Conservation (phyloP, 2,888 invertebrate species). For the Zootermopsis nevadensis region DNA sequence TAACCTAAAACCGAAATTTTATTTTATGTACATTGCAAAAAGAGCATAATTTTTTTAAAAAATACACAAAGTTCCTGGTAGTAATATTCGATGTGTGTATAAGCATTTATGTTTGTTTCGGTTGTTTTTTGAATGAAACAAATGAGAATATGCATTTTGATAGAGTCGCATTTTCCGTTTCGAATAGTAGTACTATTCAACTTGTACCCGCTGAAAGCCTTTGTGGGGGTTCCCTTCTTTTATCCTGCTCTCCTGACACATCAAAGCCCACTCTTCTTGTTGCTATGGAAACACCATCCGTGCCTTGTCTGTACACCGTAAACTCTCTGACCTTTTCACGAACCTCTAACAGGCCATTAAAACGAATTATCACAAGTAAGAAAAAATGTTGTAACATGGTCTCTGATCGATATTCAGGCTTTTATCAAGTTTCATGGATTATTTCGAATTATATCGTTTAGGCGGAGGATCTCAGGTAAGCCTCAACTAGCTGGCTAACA, state of each 20-base stretch:
- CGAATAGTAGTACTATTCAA: no score
- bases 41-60: no score
- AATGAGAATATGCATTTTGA: no score
- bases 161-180: no score
- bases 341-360: not conserved
- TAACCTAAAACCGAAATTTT: no score
- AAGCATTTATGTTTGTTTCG: no score
- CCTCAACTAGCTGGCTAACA: no score
- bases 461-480: no score
- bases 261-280: not conserved
- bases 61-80: no score
- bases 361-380: not conserved
- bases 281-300: not conserved
- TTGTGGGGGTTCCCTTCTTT: not conserved
- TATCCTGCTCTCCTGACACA: not conserved
- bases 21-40: no score
- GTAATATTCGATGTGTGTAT: no score
- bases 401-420: not conserved
- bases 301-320: not conserved
- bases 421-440: not conserved
- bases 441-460: not conserved
- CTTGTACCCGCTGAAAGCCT: not conserved
- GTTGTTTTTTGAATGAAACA: no score
- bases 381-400: not conserved
- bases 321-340: not conserved